phyloP scores from a whole-genome alignment of 2,113 vertebrate genomes.

The Eubucco bourcierii region DNA sequence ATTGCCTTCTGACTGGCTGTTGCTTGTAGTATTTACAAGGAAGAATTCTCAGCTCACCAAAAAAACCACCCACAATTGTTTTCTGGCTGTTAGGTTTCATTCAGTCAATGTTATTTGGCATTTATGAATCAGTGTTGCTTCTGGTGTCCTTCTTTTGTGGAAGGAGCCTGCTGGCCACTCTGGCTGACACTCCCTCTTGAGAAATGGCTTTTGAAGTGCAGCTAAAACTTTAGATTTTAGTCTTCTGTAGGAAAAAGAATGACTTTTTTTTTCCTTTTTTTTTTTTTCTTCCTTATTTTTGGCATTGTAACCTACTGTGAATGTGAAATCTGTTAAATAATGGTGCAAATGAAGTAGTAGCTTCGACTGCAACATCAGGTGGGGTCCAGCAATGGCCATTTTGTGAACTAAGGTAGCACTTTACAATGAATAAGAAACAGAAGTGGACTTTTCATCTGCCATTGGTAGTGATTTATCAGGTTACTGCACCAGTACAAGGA shows the following conservation, averaged over 20 bases:
- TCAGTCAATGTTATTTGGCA: conserved; percentile 8
- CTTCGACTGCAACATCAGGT: conserved; percentile 36
- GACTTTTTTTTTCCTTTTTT: background rate
- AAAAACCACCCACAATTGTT: background rate
- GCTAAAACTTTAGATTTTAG: background rate
- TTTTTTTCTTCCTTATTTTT: background rate
- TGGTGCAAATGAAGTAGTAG: conserved; percentile 29
- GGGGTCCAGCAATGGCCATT: conserved; percentile 20
- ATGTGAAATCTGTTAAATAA: conserved; percentile 48
- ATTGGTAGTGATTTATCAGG: conserved; percentile 18
- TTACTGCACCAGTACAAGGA: background rate
- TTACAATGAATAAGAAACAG: conserved; percentile 50
- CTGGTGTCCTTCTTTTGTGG: conserved; percentile 26
- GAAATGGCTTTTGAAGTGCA: background rate
- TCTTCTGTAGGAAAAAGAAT: conserved; percentile 16
- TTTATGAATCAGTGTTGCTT: conserved; percentile 61
- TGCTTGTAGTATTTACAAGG: background rate
- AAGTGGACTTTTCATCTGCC: conserved; percentile 59
- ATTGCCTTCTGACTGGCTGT: background rate
- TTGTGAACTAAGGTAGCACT: conserved; percentile 66
- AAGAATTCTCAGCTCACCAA: conserved; percentile 51
- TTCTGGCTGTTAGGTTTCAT: conserved; percentile 11
- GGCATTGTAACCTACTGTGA: conserved; percentile 56
- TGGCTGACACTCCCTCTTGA: conserved; percentile 5
- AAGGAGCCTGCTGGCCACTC: conserved; percentile 30